Base-by-base conservation (phyloP, 2,797 vertebrate genomes). In the Artibeus lituratus region DNA sequence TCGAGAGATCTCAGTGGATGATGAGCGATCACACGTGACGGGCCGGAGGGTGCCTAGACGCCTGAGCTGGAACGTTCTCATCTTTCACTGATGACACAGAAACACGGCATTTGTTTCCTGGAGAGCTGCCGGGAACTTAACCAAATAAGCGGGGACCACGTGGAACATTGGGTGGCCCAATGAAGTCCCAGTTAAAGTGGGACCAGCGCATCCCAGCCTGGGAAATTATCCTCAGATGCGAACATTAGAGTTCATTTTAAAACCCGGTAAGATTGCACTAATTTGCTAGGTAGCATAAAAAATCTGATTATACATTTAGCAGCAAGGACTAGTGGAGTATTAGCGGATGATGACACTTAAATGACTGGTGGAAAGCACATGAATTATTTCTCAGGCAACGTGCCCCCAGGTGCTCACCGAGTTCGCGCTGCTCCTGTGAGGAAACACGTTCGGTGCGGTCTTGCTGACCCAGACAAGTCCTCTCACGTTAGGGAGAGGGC, bases 41-140 rank as follows among this genome's bases (percentile, higher is more conserved):
- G 88, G 73, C 81, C 94, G 74, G 83, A 95, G 44, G 87, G 65
- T 82, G 77, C 6, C 69, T 85, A 72, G 74, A 86, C 87, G 65
- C 29, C 0, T 29, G 80, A 96, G 73, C 89, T 93, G 39, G 87
- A 65, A 92, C 91, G 85, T 59, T 94, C 72, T 95, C 51, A 51
- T 91, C 73, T 92, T 95, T 93, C 55, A 10, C 90, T 88, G 77
- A 92, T 65, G 81, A 97, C 81, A 72, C 37, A 1, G 10, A 76
- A 90, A 59, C 2, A 1, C 37, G n/a, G 39, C 42, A 7, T 51
- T 94, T 53, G 51, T 65, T 62, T 21, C 10, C 65, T 86, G 77
- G 85, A 94, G 49, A 88, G 24, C n/a, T 88, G 57, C 85, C 59
- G 42, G 14, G n/a, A 83, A 37, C 44, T 77, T 92, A 88, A 62